phyloP scores from a whole-genome alignment of 2,797 vertebrate species.

The Eulemur coronatus region DNA sequence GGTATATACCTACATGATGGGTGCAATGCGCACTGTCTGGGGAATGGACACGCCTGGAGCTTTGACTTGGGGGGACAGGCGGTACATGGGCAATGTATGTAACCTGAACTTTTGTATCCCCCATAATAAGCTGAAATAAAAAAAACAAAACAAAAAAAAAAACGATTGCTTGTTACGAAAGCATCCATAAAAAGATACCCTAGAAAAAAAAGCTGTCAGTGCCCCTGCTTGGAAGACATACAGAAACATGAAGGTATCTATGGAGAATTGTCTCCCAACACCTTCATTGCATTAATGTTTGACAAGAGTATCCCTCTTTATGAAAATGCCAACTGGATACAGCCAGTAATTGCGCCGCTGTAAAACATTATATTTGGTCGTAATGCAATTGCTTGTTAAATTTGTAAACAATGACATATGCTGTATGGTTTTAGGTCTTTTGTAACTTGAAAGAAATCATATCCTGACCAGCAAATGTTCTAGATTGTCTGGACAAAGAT shows the following conservation, averaged over 20 bases:
- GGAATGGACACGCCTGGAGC: too few species aligned
- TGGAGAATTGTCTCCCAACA: background rate
- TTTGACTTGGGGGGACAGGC: too few species aligned
- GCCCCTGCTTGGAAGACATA: background rate
- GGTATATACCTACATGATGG: too few species aligned
- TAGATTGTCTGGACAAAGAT: background rate
- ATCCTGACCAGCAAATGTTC: background rate
- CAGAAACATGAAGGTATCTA: background rate
- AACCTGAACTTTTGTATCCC: too few species aligned
- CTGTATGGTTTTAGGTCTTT: constrained; percentile 25
- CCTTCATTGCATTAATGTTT: background rate
- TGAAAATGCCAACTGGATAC: background rate
- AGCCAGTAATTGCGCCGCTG: background rate
- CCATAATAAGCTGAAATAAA: too few species aligned
- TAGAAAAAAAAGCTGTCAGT: background rate
- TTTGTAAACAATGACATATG: background rate
- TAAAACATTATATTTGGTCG: constrained; percentile 6
- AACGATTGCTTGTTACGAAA: background rate
- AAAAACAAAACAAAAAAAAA: too few species aligned
- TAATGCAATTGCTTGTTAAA: background rate
- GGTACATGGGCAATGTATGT: too few species aligned
- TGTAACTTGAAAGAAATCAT: background rate
- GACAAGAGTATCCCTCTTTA: background rate
- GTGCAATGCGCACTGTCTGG: too few species aligned
- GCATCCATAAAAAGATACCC: background rate